These are phyloP conservation scores for Planococcus citri DNA, from an alignment of 1,140 invertebrate species.

Conservation along the genomic window DNA sequence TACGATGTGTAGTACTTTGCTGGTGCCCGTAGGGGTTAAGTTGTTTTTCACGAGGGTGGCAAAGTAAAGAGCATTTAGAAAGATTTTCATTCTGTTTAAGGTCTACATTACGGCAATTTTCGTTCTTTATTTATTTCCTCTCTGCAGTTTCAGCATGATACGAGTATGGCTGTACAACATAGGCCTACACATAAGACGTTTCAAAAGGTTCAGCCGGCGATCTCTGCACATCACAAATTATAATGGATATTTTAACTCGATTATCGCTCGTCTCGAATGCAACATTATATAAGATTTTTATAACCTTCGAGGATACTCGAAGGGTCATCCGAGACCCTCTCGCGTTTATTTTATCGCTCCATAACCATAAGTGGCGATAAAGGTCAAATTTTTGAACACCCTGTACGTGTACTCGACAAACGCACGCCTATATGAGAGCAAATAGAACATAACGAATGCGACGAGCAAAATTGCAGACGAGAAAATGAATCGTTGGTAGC, in stretches of 20 bases:
- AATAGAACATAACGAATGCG: too few relatives aligned
- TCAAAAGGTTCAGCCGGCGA: not conserved
- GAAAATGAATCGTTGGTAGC: constrained; percentile 5
- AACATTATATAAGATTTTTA: too few relatives aligned
- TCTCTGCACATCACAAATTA: too few relatives aligned
- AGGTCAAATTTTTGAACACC: not conserved
- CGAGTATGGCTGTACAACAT: too few relatives aligned
- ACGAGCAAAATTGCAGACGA: not conserved
- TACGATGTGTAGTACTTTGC: not conserved
- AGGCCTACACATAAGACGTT: not conserved
- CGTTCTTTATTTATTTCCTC: constrained; percentile 12
- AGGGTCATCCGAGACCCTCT: too few relatives aligned
- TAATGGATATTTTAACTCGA: too few relatives aligned
- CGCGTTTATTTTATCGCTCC: too few relatives aligned
- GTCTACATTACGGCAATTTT: constrained; percentile 13
- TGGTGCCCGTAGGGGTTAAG: not conserved
- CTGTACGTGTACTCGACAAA: not conserved
- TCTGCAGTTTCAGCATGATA: too few relatives aligned
- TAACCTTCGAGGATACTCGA: too few relatives aligned
- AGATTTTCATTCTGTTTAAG: constrained; percentile 10
- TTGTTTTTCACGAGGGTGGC: constrained; percentile 10
- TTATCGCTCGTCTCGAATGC: too few relatives aligned
- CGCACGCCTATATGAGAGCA: too few relatives aligned
- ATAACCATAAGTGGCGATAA: too few relatives aligned
- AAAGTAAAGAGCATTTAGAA: constrained; percentile 11